phyloP scores from a whole-genome alignment of 2,888 invertebrate genomes.

The Tuberolachnus salignus region DNA sequence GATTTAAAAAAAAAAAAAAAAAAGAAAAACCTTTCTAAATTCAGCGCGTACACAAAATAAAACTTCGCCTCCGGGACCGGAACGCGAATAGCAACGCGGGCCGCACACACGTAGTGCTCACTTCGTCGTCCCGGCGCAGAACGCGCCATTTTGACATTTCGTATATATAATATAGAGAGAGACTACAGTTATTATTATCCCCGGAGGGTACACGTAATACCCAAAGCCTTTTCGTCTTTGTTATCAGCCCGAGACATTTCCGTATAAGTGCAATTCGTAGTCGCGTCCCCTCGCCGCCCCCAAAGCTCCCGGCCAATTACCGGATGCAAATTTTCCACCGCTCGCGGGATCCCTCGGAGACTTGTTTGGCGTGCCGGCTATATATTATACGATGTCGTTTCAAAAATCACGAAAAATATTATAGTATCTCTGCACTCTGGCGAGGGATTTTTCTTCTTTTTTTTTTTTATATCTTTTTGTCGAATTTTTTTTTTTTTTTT shows the following conservation, averaged over 20 bases:
- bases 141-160: slow-evolving; percentile 25
- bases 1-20: too few species aligned
- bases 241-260: slow-evolving; percentile 50
- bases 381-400: background rate
- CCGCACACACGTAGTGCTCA: too few species aligned
- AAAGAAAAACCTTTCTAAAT: slow-evolving; percentile 13
- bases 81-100: background rate
- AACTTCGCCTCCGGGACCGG: slow-evolving; percentile 1
- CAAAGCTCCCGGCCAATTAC: slow-evolving; percentile 43
- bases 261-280: slow-evolving; percentile 53
- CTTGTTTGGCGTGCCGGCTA: background rate
- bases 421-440: too few species aligned
- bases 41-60: background rate
- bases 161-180: slow-evolving; percentile 10
- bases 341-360: slow-evolving; percentile 16
- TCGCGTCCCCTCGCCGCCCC: slow-evolving; percentile 2
- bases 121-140: background rate
- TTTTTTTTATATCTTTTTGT: too few species aligned
- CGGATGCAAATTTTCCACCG: slow-evolving; percentile 45
- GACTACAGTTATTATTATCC: slow-evolving; percentile 40
- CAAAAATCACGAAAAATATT: slow-evolving; percentile 15
- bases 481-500: background rate
- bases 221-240: slow-evolving; percentile 26
- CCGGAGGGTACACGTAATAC: slow-evolving; percentile 29
- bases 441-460: too few species aligned